Conservation (phyloP, 2,888 invertebrate genomes). For the Rhopalosiphum nymphaeae region DNA sequence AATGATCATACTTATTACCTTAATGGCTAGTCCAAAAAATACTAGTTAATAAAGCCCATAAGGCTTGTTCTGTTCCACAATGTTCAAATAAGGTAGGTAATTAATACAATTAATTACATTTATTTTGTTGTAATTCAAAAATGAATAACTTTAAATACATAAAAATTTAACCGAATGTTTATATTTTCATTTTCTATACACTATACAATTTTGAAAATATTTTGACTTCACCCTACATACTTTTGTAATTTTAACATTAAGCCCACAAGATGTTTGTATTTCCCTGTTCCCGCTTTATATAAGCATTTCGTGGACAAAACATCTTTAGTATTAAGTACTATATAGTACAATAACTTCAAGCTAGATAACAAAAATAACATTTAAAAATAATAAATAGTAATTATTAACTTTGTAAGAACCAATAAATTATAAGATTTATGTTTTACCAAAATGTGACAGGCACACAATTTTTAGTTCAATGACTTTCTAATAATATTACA, state of each 20-base stretch:
- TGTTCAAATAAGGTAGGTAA: too few species aligned
- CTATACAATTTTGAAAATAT: too few species aligned
- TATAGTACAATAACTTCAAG: neutral
- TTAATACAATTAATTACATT: too few species aligned
- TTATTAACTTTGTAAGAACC: neutral
- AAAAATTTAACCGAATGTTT: too few species aligned
- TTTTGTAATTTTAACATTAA: neutral
- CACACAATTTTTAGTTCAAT: neutral
- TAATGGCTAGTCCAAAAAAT: too few species aligned
- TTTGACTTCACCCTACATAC: too few species aligned
- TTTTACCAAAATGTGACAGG: neutral
- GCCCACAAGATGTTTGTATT: neutral
- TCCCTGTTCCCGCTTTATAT: slow-evolving; percentile 3
- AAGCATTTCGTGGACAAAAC: neutral
- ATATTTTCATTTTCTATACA: too few species aligned
- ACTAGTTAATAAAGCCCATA: too few species aligned
- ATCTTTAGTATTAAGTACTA: neutral
- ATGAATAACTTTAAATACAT: too few species aligned
- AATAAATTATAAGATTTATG: neutral
- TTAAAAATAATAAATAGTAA: slow-evolving; percentile 2
- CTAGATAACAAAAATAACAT: neutral
- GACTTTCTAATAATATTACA: neutral
- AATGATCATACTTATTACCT: too few species aligned
- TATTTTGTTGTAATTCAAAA: too few species aligned
- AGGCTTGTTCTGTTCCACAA: too few species aligned